Conservation (phyloP, 2,888 invertebrate genomes). For the Athalia cordata region DNA sequence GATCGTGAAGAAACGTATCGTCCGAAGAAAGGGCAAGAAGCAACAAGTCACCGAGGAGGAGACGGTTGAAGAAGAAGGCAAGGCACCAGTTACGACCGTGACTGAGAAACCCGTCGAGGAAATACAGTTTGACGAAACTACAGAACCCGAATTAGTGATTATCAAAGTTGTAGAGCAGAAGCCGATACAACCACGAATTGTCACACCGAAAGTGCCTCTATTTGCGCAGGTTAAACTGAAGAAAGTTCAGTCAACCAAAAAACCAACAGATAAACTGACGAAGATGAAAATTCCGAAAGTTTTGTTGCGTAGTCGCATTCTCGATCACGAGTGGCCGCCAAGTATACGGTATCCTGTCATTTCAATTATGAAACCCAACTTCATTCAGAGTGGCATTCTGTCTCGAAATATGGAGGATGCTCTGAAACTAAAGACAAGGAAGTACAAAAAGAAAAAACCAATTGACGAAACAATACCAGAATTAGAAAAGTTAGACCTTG, state of each 20-base stretch:
- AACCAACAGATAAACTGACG: constrained; percentile 66
- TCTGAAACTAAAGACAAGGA: constrained; percentile 71
- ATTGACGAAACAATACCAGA: constrained; percentile 50
- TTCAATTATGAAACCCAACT: constrained; percentile 67
- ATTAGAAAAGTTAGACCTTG: constrained; percentile 60
- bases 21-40: constrained; percentile 68
- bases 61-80: constrained; percentile 70
- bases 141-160: constrained; percentile 51
- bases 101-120: constrained; percentile 60
- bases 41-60: constrained; percentile 72
- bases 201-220: constrained; percentile 35
- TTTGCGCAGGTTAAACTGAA: constrained; percentile 56
- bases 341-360: constrained; percentile 53
- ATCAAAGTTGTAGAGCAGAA: constrained; percentile 32
- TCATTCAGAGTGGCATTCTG: constrained; percentile 71
- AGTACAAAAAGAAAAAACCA: constrained; percentile 60
- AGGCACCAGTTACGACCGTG: constrained; percentile 68
- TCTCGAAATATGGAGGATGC: constrained; percentile 75
- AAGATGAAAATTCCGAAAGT: constrained; percentile 71
- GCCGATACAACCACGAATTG: constrained; percentile 48
- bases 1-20: constrained; percentile 68
- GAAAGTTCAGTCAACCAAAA: constrained; percentile 59
- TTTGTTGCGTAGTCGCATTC: constrained; percentile 73
- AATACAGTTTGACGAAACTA: constrained; percentile 56
- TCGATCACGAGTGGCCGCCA: constrained; percentile 69